Percentiles rank a stretch among this genome's conserved stretches.
Evolutionary conservation across 2,888 invertebrate species (phyloP).

Genomic region (Caenorhabditis sinica): DNA sequence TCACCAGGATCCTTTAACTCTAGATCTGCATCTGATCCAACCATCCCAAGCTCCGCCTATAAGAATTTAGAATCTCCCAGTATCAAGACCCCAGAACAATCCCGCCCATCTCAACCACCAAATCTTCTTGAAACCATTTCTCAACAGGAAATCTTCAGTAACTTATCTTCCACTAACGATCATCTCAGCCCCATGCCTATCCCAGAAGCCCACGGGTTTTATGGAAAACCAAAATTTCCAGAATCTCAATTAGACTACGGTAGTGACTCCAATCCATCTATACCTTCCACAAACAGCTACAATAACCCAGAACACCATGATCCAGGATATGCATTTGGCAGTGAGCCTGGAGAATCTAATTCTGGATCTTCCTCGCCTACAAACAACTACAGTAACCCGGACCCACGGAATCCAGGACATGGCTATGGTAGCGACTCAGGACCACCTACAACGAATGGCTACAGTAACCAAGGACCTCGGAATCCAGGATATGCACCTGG

Average conservation of each 20-base stretch:
- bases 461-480: not conserved
- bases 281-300: too few relatives aligned
- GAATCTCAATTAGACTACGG: not conserved
- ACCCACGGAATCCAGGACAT: too few relatives aligned
- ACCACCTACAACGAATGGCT: too few relatives aligned
- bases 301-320: too few relatives aligned
- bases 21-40: too few relatives aligned
- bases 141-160: not conserved
- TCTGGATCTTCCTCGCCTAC: not conserved
- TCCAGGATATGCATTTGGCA: not conserved
- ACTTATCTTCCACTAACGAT: not conserved
- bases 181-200: not conserved
- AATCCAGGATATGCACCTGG: conserved; percentile 10
- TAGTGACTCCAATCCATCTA: not conserved
- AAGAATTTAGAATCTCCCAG: too few relatives aligned
- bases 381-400: too few relatives aligned
- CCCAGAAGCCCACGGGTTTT: not conserved
- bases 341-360: not conserved
- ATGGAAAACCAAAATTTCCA: not conserved
- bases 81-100: too few relatives aligned
- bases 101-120: too few relatives aligned
- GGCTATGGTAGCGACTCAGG: too few relatives aligned
- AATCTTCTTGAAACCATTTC: not conserved
- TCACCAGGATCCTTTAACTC: too few relatives aligned
- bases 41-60: too few relatives aligned